Evolutionary conservation across 2,888 invertebrate species (phyloP).

Genomic region (Diaperis boleti): DNA sequence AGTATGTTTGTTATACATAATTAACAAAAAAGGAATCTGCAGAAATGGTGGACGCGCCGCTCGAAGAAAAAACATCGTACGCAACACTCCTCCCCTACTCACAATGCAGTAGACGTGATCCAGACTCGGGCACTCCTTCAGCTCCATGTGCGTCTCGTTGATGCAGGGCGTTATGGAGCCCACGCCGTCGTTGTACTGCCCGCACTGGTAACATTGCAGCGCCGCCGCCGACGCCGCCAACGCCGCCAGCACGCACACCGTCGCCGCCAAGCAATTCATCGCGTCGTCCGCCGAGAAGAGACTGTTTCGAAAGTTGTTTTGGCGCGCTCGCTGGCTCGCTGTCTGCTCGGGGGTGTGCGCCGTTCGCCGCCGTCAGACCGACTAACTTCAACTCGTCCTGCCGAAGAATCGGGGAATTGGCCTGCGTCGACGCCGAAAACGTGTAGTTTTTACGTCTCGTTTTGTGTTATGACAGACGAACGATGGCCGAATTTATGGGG

Average conservation of each 20-base stretch:
- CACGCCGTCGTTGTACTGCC: constrained; percentile 87
- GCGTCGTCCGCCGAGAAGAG: constrained; percentile 38
- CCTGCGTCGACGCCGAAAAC: constrained; percentile 42
- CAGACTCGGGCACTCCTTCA: constrained; percentile 76
- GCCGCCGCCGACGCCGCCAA: constrained; percentile 64
- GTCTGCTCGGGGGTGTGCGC: constrained; percentile 46
- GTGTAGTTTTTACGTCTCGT: constrained; percentile 39
- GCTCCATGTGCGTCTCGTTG: constrained; percentile 78
- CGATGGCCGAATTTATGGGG: too few species aligned
- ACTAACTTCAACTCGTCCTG: constrained; percentile 55
- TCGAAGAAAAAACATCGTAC: too few species aligned
- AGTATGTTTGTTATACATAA: too few species aligned
- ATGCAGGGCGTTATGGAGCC: constrained; percentile 88
- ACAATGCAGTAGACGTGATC: constrained; percentile 81
- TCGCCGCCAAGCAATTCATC: not conserved
- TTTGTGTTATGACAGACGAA: constrained; percentile 27
- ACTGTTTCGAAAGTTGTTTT: constrained; percentile 34
- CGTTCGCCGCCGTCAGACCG: constrained; percentile 54
- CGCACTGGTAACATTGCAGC: constrained; percentile 81
- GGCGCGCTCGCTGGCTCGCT: constrained; percentile 8
- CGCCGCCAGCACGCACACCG: constrained; percentile 45
- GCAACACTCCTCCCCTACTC: constrained; percentile 67
- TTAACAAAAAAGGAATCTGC: too few species aligned
- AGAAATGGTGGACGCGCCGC: too few species aligned
- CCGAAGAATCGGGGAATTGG: constrained; percentile 34